Evolutionary conservation across 2,888 invertebrate genomes (phyloP), one percentile per base, ranked within the genome.

Genomic region (Cepaea hortensis): DNA sequence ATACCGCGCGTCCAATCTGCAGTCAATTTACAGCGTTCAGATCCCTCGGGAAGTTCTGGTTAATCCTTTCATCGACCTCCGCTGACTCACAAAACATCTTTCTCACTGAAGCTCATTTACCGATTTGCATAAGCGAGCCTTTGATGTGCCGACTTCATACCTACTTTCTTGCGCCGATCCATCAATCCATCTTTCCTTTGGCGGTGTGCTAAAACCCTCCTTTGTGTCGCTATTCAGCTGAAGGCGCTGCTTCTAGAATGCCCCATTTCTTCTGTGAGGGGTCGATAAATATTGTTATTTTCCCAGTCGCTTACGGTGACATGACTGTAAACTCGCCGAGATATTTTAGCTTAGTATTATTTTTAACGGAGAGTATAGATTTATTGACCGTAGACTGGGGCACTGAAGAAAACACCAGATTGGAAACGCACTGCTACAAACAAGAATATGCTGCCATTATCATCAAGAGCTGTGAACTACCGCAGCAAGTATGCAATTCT

Each of bases 281-380:
- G 55, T 85, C 85, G 85, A 79, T 85, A 46, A 77, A 68, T 70
- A 85, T 77, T 85, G 79, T 77, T 79, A 85, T 77, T 68, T 68
- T 35, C 48, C 81, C 11, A 18, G 65, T 35, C 61, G 46, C 18
- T 76, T n/a, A 68, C 81, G 81, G 65, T 81, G 85, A 81, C 73
- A 76, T 50, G 62, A 15, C 46, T 65, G 20, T 48, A 76, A 48
- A 75, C 62, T 81, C 65, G 62, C 35, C 73, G 62, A 11, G 46
- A 79, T 50, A 65, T 72, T 73, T 85, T 73, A 48, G 11, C 65
- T 75, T 48, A 15, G 85, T 73, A 65, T 85, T 85, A 81, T 81
- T 85, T 85, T 62, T 75, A 68, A 48, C 46, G 9, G 81, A 23
- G 62, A 81, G 81, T 75, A 75, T 65, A 35, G 85, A 85, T 85